Conservation (phyloP, 2,797 vertebrate species). For the Anisognathus igniventris region DNA sequence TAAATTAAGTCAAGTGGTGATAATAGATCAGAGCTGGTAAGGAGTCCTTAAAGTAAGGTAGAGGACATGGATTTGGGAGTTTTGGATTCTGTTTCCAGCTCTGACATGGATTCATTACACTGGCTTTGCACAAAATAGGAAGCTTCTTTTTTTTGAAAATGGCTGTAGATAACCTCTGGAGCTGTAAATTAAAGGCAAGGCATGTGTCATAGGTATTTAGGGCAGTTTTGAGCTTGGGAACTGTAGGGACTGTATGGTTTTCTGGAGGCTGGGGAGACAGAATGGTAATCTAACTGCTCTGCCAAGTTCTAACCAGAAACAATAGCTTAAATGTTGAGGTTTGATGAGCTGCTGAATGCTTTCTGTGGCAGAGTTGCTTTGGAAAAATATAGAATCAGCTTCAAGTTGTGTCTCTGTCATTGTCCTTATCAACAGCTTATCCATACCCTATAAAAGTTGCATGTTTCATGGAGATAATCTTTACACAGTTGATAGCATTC, state of each 20-base stretch:
- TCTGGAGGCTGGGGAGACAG: not conserved
- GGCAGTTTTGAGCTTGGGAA: not conserved
- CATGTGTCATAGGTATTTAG: not conserved
- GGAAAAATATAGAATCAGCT: not conserved
- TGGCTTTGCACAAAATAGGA: not conserved
- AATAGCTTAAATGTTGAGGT: not conserved
- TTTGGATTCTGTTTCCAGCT: not conserved
- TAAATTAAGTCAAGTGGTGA: not conserved
- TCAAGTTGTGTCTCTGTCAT: not conserved
- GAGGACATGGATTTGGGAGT: not conserved
- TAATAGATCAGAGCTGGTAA: not conserved
- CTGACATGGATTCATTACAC: not conserved
- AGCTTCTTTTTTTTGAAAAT: not conserved
- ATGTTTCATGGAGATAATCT: not conserved
- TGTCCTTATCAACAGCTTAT: not conserved
- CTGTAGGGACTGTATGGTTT: not conserved
- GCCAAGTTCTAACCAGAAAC: not conserved
- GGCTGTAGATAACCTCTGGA: not conserved
- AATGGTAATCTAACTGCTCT: not conserved
- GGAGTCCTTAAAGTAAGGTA: not conserved
- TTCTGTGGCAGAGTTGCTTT: not conserved
- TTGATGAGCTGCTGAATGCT: fast-evolving
- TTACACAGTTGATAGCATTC: not conserved
- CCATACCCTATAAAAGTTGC: not conserved
- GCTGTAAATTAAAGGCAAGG: not conserved